phyloP scores from a whole-genome alignment of 1,140 invertebrate genomes.

The Conopomorpha cramerella region DNA sequence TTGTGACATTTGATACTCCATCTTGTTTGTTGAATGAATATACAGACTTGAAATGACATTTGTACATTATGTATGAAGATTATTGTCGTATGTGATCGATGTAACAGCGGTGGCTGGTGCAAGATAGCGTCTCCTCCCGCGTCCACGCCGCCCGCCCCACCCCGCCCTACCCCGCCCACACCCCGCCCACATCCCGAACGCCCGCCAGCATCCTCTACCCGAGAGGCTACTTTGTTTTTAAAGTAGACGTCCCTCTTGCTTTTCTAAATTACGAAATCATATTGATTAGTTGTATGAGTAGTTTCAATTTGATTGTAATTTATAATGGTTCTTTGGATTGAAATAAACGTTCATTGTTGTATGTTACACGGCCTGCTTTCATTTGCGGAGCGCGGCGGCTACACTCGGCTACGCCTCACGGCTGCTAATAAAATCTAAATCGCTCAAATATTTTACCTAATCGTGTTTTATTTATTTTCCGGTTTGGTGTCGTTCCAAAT shows the following conservation, averaged over 20 bases:
- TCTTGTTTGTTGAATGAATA: constrained; percentile 34
- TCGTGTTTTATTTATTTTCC: too few species aligned
- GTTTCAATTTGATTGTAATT: constrained; percentile 46
- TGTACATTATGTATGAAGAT: background rate
- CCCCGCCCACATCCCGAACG: too few species aligned
- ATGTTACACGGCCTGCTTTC: constrained; percentile 31
- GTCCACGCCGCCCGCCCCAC: constrained; percentile 4
- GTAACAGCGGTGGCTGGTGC: too few species aligned
- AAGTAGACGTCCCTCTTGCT: constrained; percentile 8
- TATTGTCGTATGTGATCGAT: too few species aligned
- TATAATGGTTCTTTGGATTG: constrained; percentile 56
- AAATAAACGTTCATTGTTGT: constrained; percentile 58
- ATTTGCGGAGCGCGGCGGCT: constrained; percentile 11
- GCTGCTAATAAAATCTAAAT: too few species aligned
- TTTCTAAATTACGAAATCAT: constrained; percentile 47
- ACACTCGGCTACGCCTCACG: constrained; percentile 3
- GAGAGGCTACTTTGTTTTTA: constrained; percentile 7
- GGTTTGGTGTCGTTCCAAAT: too few species aligned
- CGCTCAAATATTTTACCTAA: too few species aligned
- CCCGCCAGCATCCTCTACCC: constrained; percentile 6
- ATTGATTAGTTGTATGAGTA: constrained; percentile 42
- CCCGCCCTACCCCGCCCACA: too few species aligned
- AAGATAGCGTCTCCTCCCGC: constrained; percentile 4
- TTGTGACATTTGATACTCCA: constrained; percentile 40
- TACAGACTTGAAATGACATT: background rate